Evolutionary conservation across 2,888 invertebrate species (phyloP), one percentile per base, ranked within the genome.

Genomic region (Trichogramma dendrolimi): DNA sequence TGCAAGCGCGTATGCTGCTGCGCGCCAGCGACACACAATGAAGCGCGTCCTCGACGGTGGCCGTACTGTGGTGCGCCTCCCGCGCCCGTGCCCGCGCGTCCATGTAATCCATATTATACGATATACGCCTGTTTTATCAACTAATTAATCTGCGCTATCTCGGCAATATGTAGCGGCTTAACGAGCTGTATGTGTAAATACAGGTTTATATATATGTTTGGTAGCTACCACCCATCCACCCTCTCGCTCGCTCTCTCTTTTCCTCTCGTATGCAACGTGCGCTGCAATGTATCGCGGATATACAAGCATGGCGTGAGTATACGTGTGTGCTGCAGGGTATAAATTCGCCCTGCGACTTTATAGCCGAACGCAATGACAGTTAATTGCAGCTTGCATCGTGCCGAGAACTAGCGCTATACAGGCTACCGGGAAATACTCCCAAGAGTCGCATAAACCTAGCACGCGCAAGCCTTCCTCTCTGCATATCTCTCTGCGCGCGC

Each of bases 101-200:
- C 27, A 27, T 27, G 27, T 27, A 27, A 27, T 27, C 27, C 27
- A 27, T 27, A 27, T 27, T 27, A 27, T 27, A 27, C 27, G 27
- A 2, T 27, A 27, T 50, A 51, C 51, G 55, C 57, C 10, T 51
- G 60, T 65, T 65, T 63, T 63, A 65, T 65, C 65, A 63, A 60
- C 62, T 63, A 63, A 65, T 65, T 62, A 63, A 65, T 65, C 63
- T 63, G 49, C 11, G 44, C 56, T 63, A 62, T 62, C 63, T 60
- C 58, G 43, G 54, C 49, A 46, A 64, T 61, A 56, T 56, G 54
- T 50, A 51, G 54, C 56, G 54, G 58, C 60, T 62, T 63, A 65
- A 65, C 63, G 63, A 63, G 58, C 11, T 10, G 8, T n/a, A 11
- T 46, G 10, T 8, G 46, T 46, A 10, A 11, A 46, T 27, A 3